Evolutionary conservation across 2,888 invertebrate genomes (phyloP), one percentile per base, ranked within the genome.

Genomic region (Myopa tessellatipennis): DNA sequence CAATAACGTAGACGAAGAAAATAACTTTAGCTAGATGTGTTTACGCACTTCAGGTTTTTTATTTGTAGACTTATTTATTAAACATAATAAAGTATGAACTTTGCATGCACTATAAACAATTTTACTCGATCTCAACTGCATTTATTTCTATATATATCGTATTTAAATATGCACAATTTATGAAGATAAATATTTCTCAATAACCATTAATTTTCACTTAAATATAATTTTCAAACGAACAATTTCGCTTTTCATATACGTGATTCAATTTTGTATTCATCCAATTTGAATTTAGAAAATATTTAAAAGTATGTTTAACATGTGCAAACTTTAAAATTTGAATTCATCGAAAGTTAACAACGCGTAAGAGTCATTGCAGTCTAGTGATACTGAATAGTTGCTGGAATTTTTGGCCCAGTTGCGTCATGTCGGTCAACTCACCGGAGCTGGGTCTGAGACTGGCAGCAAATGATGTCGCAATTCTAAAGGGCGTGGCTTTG

Each of bases 1-100:
- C 10, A 45, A 26, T 26, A 26, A 26, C 2, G 26, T 26, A 26
- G 26, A 26, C 26, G 2, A 26, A 26, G 26, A 26, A 26, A 26
- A 26, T 26, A 26, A 26, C 2, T 26, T 26, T 26, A 26, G 1
- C 45, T 45, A 10, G 7, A 36, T 72, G 58, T 36, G n/a, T 40
- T 71, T 26, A 34, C 73, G 45, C 63, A 61, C 45, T 45, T 61
- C 18, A 73, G 45, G 26, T 8, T 40, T 61, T 73, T 73, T 63
- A 73, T 73, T 73, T 73, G 5, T 52, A 67, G 52, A 70, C 70
- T 70, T 55, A 70, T 70, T 14, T 12, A 34, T 70, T 70, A 70
- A 70, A 52, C 52, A 58, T 61, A 63, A 61, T 61, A 61, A 72
- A 16, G 45, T 38, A 38, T 60, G 55, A 63, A 45, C 61, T 34